Conservation (phyloP, 23 tunicate genomes). For the Corella eumyota region DNA sequence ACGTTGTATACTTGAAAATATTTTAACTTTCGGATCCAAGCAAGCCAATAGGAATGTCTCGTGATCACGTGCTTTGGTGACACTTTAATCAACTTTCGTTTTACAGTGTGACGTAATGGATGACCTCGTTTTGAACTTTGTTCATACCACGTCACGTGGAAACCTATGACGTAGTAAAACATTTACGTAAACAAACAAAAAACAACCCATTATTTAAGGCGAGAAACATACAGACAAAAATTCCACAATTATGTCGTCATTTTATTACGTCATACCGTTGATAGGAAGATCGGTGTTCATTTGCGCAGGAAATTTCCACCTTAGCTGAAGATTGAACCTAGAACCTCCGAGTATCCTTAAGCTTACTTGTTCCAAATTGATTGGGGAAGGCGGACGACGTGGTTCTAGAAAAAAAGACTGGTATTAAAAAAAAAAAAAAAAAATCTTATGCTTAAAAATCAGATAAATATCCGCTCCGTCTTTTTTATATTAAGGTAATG, state of each 20-base stretch:
- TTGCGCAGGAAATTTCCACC: conserved; percentile 44
- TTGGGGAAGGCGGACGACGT: conserved; percentile 41
- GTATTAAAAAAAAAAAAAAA: not conserved
- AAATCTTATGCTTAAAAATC: not conserved
- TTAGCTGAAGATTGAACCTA: conserved; percentile 30
- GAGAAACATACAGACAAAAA: no score
- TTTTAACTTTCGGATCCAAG: conserved; percentile 22
- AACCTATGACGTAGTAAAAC: conserved; percentile 24
- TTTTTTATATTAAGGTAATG: not conserved
- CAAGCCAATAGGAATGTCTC: conserved; percentile 13
- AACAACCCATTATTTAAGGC: no score
- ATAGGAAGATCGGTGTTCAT: conserved; percentile 49
- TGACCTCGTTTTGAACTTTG: conserved; percentile 11
- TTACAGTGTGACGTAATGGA: conserved; percentile 10
- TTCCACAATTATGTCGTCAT: no score
- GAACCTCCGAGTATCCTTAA: conserved; percentile 29
- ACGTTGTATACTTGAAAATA: conserved; percentile 14
- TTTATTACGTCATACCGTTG: conserved; percentile 35
- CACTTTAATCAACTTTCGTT: conserved; percentile 17
- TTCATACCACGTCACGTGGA: conserved; percentile 23
- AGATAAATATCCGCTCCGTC: not conserved
- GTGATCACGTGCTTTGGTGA: not conserved
- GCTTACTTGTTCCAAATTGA: conserved; percentile 23
- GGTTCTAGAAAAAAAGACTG: conserved; percentile 21
- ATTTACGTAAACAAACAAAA: no score